Base-by-base conservation (phyloP, 1,140 invertebrate genomes). In the Scaptomyza hsui region DNA sequence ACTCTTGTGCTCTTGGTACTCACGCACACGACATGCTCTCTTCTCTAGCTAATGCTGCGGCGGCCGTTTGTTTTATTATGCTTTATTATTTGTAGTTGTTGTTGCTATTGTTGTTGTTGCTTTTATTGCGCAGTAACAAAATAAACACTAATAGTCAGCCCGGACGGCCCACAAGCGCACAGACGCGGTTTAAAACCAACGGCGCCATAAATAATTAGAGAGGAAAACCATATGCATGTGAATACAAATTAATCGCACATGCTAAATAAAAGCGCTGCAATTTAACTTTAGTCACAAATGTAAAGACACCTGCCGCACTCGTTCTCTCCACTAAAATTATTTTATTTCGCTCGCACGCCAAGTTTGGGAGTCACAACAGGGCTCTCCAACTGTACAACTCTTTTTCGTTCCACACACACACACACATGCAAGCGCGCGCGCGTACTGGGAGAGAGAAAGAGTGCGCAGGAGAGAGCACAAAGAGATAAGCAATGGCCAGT, bases 51-150 rank as follows among this genome's bases (percentile, higher is more conserved):
- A 73, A 77, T 80, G 73, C 68, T 81, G 56, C 21, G 47, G 32
- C 29, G 21, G 26, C 9, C 26, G 67, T 42, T 81, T 71, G 74
- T 61, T 80, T 85, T 81, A 86, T 88, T 83, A 82, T 85, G 81
- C 69, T 85, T 74, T 75, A 80, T 75, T 85, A 75, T 78, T 76
- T 53, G 10, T 64, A 68, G 35, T 51, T 75, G 71, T 65, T 77
- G 68, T 72, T 74, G 26, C 59, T 75, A 24, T 55, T 72, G 67
- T 44, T 76, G 41, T 65, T 86, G 65, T 85, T 83, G 72, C 51
- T 86, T 77, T 74, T 85, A 85, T 85, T 85, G 80, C 81, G 81
- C 80, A 85, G 77, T 81, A 76, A 77, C 75, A 83, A 59, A 72
- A 75, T 75, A 71, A 75, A 67, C 44, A 73, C 57, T 55, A 64